Percentiles rank a stretch among this genome's conserved stretches.
Evolutionary conservation across 1,140 invertebrate genomes (phyloP).

Genomic region (Acromyrmex echinatior): DNA sequence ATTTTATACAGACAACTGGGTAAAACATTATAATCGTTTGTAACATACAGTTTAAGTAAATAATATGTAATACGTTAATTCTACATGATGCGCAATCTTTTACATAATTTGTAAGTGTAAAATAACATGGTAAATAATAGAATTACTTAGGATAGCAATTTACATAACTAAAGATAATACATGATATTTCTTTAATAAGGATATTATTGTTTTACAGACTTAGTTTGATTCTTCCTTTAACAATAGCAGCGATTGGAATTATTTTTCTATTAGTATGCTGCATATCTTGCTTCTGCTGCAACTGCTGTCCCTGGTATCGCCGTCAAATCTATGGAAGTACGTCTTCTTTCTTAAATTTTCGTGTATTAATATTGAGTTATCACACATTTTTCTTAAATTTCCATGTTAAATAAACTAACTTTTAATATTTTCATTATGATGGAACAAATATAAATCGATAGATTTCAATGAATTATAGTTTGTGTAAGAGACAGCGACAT

Average conservation of each 20-base stretch:
- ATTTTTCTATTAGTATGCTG: constrained; percentile 75
- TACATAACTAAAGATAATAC: not conserved
- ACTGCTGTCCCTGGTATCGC: constrained; percentile 81
- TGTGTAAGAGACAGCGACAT: constrained; percentile 46
- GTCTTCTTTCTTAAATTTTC: constrained; percentile 34
- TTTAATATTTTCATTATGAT: not conserved
- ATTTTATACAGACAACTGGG: constrained; percentile 65
- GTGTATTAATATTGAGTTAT: not conserved
- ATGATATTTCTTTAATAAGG: not conserved
- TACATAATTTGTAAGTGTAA: not conserved
- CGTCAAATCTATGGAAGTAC: constrained; percentile 81
- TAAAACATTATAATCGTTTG: constrained; percentile 39
- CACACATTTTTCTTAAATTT: not conserved
- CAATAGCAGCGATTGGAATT: constrained; percentile 36
- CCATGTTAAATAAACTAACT: not conserved
- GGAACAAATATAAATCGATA: not conserved
- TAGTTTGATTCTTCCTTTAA: constrained; percentile 62
- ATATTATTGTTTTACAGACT: constrained; percentile 68
- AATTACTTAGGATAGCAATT: not conserved
- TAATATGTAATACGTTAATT: not conserved
- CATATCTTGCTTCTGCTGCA: constrained; percentile 81
- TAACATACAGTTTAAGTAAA: constrained; percentile 4
- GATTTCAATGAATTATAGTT: not conserved
- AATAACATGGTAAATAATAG: not conserved
- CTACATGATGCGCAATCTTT: not conserved